Evolutionary conservation across 2,113 vertebrate genomes (phyloP).

Genomic region (Neodon shergylaensis): DNA sequence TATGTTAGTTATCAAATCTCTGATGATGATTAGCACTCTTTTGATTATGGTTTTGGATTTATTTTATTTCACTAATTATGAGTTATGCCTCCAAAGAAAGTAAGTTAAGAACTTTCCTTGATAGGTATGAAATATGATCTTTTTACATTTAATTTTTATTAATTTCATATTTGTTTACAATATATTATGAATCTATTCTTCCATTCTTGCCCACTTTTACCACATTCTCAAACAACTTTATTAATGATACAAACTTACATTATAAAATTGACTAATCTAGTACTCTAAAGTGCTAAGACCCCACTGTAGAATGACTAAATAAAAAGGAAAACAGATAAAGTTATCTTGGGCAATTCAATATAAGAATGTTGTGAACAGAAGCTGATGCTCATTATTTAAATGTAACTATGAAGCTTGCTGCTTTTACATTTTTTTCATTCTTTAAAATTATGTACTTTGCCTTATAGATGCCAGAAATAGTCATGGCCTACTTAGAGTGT

Average conservation of each 20-base stretch:
- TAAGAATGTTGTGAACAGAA: not conserved
- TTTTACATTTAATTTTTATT: not conserved
- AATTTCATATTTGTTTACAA: not conserved
- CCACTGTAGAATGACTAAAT: not conserved
- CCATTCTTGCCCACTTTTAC: not conserved
- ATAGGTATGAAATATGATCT: no score
- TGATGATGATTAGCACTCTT: not conserved
- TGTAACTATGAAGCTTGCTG: not conserved
- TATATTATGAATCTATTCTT: not conserved
- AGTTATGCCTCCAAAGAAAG: not conserved
- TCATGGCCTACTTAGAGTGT: slow-evolving; percentile 46
- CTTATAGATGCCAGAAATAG: slow-evolving; percentile 45
- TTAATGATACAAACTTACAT: not conserved
- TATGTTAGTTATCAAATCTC: not conserved
- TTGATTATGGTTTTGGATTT: not conserved
- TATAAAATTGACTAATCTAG: not conserved
- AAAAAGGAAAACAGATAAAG: slow-evolving; percentile 2
- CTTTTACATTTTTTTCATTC: not conserved
- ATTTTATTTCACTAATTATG: not conserved
- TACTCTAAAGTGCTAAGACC: not conserved
- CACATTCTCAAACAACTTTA: not conserved
- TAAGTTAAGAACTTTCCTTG: not conserved
- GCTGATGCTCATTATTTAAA: not conserved
- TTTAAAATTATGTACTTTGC: not conserved
- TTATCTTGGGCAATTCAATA: not conserved